These are phyloP conservation scores for Leptinotarsa undecemlineata DNA, from an alignment of 1,140 invertebrate genomes.

Conservation along the genomic window DNA sequence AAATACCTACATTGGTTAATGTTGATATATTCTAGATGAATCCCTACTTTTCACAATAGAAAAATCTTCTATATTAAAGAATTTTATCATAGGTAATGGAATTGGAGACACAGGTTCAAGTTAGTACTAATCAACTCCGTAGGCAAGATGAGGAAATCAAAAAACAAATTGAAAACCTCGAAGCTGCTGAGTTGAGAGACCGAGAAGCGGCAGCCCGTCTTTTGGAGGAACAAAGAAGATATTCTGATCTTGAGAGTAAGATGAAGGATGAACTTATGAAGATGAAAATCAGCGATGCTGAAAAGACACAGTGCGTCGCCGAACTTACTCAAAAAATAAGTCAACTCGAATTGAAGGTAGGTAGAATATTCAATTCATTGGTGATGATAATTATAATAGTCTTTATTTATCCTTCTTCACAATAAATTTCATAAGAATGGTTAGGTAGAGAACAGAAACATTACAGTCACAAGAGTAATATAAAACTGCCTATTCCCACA, in stretches of 20 bases:
- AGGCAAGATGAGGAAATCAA: slow-evolving; percentile 94
- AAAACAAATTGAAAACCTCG: slow-evolving; percentile 75
- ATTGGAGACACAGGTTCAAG: slow-evolving; percentile 96
- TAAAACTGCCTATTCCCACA: too few species aligned
- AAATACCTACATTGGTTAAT: too few species aligned
- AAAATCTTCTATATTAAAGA: too few species aligned
- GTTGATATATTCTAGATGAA: too few species aligned
- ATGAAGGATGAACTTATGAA: slow-evolving; percentile 95
- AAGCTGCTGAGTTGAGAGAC: slow-evolving; percentile 71
- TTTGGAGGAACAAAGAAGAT: slow-evolving; percentile 81
- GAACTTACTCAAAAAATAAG: slow-evolving; percentile 94
- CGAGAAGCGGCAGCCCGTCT: slow-evolving; percentile 76
- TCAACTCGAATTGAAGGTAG: slow-evolving; percentile 87
- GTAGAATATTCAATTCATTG: slow-evolving; percentile 12
- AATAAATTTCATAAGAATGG: too few species aligned
- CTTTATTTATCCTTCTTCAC: too few species aligned
- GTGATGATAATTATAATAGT: too few species aligned
- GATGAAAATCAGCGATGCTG: slow-evolving; percentile 90
- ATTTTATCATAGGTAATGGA: slow-evolving; percentile 78
- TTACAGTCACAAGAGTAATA: too few species aligned
- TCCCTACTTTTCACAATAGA: too few species aligned
- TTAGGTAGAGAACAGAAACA: too few species aligned
- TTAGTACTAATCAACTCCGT: slow-evolving; percentile 90
- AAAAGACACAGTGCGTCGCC: slow-evolving; percentile 91
- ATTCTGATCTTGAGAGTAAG: slow-evolving; percentile 85